These are phyloP conservation scores for Ophonus ardosiacus DNA, from an alignment of 2,888 invertebrate species.

Conservation along the genomic window DNA sequence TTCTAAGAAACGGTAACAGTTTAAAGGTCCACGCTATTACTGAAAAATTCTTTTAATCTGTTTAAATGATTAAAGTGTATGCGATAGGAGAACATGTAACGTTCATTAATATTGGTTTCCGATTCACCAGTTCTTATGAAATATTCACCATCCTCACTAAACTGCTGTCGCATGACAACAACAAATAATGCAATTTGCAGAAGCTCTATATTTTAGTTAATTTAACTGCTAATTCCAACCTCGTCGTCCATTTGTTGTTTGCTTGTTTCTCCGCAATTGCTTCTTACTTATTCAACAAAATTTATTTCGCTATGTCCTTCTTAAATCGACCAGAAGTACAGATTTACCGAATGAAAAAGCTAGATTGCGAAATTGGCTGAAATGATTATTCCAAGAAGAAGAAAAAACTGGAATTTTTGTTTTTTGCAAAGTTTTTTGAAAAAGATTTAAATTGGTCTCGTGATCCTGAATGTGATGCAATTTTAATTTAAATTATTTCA, in stretches of 20 bases:
- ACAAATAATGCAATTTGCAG: conserved; percentile 32
- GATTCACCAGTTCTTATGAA: conserved; percentile 20
- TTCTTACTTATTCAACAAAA: conserved; percentile 15
- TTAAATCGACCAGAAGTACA: background rate
- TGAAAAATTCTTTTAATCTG: background rate
- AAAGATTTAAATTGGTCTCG: background rate
- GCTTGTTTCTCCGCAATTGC: conserved; percentile 17
- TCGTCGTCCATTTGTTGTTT: conserved; percentile 6
- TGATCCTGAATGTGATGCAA: background rate
- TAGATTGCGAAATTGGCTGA: background rate
- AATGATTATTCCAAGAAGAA: background rate
- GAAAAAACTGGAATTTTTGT: background rate
- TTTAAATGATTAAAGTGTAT: background rate
- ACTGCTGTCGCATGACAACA: conserved; percentile 41
- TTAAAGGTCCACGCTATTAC: background rate
- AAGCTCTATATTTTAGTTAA: conserved; percentile 26
- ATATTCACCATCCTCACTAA: conserved; percentile 23
- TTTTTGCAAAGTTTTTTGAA: background rate
- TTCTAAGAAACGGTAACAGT: background rate
- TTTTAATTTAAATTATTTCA: background rate
- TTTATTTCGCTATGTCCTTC: conserved; percentile 11
- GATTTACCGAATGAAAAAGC: background rate
- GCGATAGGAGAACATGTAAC: conserved; percentile 6
- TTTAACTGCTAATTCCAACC: conserved; percentile 30
- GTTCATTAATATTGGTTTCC: conserved; percentile 30